Evolutionary conservation across 1,140 invertebrate genomes (phyloP).

Genomic region (Alviniconcha marisindica): DNA sequence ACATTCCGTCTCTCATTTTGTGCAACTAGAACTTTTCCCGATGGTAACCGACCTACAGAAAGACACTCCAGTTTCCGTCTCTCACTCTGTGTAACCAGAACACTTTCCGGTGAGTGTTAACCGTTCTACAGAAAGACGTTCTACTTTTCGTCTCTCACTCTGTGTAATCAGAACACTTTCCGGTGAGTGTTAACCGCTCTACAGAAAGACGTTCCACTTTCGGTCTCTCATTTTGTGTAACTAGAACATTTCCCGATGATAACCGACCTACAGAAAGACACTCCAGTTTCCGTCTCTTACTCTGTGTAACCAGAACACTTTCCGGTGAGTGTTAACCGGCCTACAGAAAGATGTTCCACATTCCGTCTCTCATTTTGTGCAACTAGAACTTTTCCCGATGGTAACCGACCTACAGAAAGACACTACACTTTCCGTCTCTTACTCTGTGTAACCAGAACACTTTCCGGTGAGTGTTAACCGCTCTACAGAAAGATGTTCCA

Average conservation of each 20-base stretch:
- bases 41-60: too few species aligned
- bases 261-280: too few species aligned
- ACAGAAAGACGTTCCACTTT: too few species aligned
- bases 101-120: slow-evolving; percentile 39
- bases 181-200: slow-evolving; percentile 26
- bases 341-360: too few species aligned
- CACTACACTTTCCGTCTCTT: slow-evolving; percentile 61
- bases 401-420: too few species aligned
- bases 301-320: too few species aligned
- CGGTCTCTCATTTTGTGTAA: slow-evolving; percentile 68
- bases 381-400: too few species aligned
- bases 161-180: slow-evolving; percentile 66
- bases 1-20: slow-evolving; percentile 65
- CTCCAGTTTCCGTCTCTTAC: slow-evolving; percentile 64
- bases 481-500: too few species aligned
- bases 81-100: slow-evolving; percentile 70
- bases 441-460: slow-evolving; percentile 68
- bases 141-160: slow-evolving; percentile 63
- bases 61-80: slow-evolving; percentile 63
- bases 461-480: slow-evolving; percentile 40
- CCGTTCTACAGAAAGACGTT: too few species aligned
- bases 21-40: slow-evolving; percentile 64
- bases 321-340: slow-evolving; percentile 37
- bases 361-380: too few species aligned
- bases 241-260: too few species aligned